These are phyloP conservation scores for Onychorhynchus coronatus DNA, from an alignment of 2,113 vertebrate genomes.

Conservation along the genomic window DNA sequence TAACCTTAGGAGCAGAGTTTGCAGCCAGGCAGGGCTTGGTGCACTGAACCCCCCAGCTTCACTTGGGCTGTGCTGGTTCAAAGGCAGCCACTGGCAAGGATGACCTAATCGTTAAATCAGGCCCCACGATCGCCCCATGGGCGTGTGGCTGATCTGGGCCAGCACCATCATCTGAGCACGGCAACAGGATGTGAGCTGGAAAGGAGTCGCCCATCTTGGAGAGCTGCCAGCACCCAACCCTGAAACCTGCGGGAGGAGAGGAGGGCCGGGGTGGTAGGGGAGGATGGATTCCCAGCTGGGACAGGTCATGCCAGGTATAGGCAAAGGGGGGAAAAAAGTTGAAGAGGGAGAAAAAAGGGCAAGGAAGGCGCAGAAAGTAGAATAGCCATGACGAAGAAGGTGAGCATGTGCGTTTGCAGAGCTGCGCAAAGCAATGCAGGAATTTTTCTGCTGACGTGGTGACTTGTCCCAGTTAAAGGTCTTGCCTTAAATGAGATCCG, in stretches of 20 bases:
- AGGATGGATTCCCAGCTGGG: not conserved
- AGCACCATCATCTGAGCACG: not conserved
- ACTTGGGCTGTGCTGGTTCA: not conserved
- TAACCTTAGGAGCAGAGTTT: not conserved
- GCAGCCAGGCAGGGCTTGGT: not conserved
- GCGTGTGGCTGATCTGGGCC: not conserved
- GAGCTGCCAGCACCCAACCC: not conserved
- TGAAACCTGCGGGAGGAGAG: slow-evolving; percentile 21
- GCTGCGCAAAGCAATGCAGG: not conserved
- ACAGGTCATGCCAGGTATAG: not conserved
- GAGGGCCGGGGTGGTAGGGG: not conserved
- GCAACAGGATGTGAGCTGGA: slow-evolving; percentile 61
- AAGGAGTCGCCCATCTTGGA: not conserved
- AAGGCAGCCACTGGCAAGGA: not conserved
- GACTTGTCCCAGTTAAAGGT: not conserved
- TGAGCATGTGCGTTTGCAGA: not conserved
- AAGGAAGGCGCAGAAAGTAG: not conserved
- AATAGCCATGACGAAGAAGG: not conserved
- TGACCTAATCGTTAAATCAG: not conserved
- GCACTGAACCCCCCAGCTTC: not conserved
- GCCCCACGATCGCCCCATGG: not conserved
- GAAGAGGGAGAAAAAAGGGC: not conserved
- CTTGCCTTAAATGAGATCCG: not conserved
- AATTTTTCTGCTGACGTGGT: not conserved
- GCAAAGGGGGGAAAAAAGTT: not conserved